Conservation (phyloP, 2,797 vertebrate species). For the Toxotes lorentzi region DNA sequence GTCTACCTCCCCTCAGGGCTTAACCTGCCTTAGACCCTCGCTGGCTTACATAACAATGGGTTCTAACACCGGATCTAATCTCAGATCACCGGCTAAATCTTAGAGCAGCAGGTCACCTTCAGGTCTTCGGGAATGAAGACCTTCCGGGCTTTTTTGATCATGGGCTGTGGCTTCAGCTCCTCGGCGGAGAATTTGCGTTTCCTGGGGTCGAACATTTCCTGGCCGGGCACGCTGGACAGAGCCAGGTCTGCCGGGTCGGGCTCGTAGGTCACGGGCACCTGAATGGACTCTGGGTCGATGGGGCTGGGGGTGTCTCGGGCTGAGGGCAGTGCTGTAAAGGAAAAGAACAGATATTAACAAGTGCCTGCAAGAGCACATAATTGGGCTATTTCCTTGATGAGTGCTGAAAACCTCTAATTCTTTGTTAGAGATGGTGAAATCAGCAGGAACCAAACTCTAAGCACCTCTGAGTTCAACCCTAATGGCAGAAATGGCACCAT, state of each 20-base stretch:
- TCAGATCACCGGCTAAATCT: too few relatives aligned
- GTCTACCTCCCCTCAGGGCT: background rate
- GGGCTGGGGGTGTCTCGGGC: slow-evolving; percentile 94
- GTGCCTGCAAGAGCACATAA: rapidly evolving
- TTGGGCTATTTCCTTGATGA: background rate
- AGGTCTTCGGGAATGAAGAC: slow-evolving; percentile 96
- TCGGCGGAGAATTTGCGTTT: slow-evolving; percentile 97
- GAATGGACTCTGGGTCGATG: slow-evolving; percentile 97
- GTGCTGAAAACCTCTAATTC: background rate
- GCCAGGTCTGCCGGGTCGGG: slow-evolving; percentile 97
- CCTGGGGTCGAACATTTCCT: slow-evolving; percentile 98
- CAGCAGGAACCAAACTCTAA: background rate
- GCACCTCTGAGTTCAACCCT: background rate
- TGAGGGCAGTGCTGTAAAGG: slow-evolving; percentile 85
- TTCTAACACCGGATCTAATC: background rate
- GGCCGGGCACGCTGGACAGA: slow-evolving; percentile 96
- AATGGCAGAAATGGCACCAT: background rate
- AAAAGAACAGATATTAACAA: background rate
- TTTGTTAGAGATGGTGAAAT: background rate
- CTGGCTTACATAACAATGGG: slow-evolving; percentile 13
- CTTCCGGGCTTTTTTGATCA: slow-evolving; percentile 99
- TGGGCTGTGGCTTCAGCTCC: slow-evolving; percentile 97
- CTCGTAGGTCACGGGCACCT: slow-evolving; percentile 93
- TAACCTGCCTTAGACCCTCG: background rate
- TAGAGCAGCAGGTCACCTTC: slow-evolving; percentile 91